A percentile compares a stretch with the other conserved stretches of the same genome.
Conservation (phyloP, 2,113 vertebrate species). For the Gracilinanus agilis region DNA sequence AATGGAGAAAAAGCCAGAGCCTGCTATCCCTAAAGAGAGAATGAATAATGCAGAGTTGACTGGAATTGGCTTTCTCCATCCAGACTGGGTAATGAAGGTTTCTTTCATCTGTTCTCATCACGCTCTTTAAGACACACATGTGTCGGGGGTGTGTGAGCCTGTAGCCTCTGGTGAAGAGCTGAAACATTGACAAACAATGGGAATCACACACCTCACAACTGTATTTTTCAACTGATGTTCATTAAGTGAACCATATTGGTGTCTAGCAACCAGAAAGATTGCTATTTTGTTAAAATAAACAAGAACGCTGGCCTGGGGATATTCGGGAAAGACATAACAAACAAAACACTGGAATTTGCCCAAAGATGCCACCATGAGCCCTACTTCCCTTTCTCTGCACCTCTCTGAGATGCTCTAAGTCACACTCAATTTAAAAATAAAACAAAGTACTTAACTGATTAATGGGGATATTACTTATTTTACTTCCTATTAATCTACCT, state of each 20-base stretch:
- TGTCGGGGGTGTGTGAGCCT: conserved; percentile 71
- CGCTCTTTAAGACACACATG: conserved; percentile 39
- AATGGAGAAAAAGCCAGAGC: not conserved
- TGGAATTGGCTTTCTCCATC: conserved; percentile 65
- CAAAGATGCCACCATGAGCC: not conserved
- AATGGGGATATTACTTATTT: not conserved
- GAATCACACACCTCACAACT: conserved; percentile 68
- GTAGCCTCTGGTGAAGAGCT: conserved; percentile 75
- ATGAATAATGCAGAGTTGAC: conserved; percentile 51
- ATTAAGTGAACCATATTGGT: conserved; percentile 72
- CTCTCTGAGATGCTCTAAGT: not conserved
- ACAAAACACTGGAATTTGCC: not conserved
- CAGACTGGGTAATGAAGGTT: conserved; percentile 57
- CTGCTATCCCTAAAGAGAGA: conserved; percentile 34
- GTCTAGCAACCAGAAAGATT: conserved; percentile 69
- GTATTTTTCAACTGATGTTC: conserved; percentile 73
- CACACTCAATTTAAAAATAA: not conserved
- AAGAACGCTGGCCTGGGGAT: conserved; percentile 64
- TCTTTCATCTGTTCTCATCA: conserved; percentile 61
- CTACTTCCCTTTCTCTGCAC: not conserved
- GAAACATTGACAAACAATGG: conserved; percentile 54
- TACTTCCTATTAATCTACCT: not conserved
- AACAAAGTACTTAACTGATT: not conserved
- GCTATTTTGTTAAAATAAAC: conserved; percentile 68
- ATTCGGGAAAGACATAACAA: conserved; percentile 63